Evolutionary conservation across 2,888 invertebrate genomes (phyloP), one percentile per base, ranked within the genome.

Genomic region (Drosophila parthenogenetica): DNA sequence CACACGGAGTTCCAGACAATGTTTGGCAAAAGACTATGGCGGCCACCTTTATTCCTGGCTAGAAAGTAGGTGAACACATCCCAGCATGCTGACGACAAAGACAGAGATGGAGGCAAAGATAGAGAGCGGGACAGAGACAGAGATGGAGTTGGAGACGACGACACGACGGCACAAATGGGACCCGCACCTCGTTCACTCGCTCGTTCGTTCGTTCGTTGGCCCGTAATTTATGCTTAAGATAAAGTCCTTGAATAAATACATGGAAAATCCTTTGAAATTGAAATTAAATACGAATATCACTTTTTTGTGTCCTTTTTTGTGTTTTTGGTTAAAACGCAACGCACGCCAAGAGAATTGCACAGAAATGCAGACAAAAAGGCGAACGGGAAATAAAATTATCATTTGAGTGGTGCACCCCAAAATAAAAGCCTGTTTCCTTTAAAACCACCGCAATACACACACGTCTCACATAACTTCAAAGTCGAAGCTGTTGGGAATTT

Each of bases 161-260:
- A 61, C 75, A 54, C 65, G 75, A 75, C 75, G 74, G 61, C 65
- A 75, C 73, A 77, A 83, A 80, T 68, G 81, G 73, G 62, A 69
- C 81, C 79, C 78, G 81, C 66, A 85, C 77, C 88, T 13, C 81
- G 71, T 57, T 59, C 29, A 29, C 35, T 35, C 59, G 48, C 17
- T 19, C 55, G 55, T 19, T 58, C 60, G 45, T 29, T 58, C 78
- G 81, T 81, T 79, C 81, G 83, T 89, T 84, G 83, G 89, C 89
- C 86, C 89, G 89, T 86, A 89, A 86, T 86, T 86, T 86, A 86
- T 86, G 85, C 85, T 89, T 82, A 86, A 86, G 85, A 86, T 86
- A 86, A 89, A 86, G 85, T 86, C 85, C 89, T 86, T 89, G 85
- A 86, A 86, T 86, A 86, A 86, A 89, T 86, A 86, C 88, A 89